Conservation (phyloP, 2,113 vertebrate genomes). For the Lophius piscatorius region DNA sequence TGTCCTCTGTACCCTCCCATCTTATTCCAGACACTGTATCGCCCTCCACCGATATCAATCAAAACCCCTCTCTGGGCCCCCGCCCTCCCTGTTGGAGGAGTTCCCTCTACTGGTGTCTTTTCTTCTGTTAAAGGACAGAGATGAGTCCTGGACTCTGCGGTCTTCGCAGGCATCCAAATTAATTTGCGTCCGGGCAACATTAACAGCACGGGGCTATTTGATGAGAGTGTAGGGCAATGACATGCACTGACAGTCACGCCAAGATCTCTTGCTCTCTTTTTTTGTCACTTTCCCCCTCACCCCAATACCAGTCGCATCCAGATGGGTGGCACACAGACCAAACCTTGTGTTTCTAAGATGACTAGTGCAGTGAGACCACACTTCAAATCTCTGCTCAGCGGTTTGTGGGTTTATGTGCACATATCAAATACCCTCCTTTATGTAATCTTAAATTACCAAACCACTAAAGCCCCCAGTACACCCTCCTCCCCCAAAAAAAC, state of each 20-base stretch:
- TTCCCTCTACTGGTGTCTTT: constrained; percentile 71
- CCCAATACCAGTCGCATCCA: constrained; percentile 60
- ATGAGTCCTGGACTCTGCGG: constrained; percentile 64
- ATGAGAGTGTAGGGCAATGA: constrained; percentile 74
- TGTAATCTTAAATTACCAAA: constrained; percentile 44
- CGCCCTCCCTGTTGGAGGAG: constrained; percentile 56
- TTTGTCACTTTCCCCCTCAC: constrained; percentile 67
- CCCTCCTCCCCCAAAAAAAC: not conserved
- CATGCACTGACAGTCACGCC: constrained; percentile 72
- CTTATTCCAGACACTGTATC: constrained; percentile 72
- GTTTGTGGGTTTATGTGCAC: constrained; percentile 16
- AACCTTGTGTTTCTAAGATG: constrained; percentile 28
- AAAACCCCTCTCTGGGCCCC: constrained; percentile 51
- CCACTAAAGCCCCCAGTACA: constrained; percentile 11
- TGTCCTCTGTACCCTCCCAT: constrained; percentile 78
- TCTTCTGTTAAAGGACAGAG: constrained; percentile 73
- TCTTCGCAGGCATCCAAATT: constrained; percentile 78
- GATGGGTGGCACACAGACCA: constrained; percentile 60
- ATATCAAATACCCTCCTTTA: constrained; percentile 48
- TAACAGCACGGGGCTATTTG: constrained; percentile 71
- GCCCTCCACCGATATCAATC: constrained; percentile 70
- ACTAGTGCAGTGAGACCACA: constrained; percentile 8
- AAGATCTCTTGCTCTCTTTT: constrained; percentile 71
- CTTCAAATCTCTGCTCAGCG: constrained; percentile 31
- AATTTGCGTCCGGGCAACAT: constrained; percentile 76